Percentiles rank a stretch among this genome's conserved stretches.
Conservation (phyloP, 2,113 vertebrate species). For the Bombycilla garrulus region DNA sequence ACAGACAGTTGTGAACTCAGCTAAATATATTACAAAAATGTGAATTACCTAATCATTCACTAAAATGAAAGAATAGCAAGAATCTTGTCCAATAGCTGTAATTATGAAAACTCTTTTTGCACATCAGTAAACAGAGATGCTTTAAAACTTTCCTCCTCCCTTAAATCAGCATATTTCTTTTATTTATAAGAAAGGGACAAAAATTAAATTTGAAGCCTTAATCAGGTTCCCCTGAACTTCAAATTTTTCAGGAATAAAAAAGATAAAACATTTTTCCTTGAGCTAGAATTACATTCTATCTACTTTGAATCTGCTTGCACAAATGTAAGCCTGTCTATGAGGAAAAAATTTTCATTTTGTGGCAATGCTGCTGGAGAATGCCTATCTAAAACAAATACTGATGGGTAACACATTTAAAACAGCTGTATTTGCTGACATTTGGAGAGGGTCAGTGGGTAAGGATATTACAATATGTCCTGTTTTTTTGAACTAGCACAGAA, state of each 20-base stretch:
- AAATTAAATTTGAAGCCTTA: not conserved
- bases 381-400: not conserved
- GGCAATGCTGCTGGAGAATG: not conserved
- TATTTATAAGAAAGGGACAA: not conserved
- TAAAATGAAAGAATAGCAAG: not conserved
- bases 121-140: fast-evolving
- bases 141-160: not conserved
- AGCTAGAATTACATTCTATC: not conserved
- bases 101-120: not conserved
- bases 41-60: not conserved
- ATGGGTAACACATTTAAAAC: not conserved
- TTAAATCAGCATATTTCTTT: not conserved
- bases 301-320: not conserved
- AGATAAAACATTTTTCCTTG: not conserved
- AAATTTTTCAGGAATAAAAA: not conserved
- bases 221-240: not conserved
- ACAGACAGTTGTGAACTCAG: not conserved
- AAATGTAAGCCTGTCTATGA: not conserved
- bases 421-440: not conserved
- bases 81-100: not conserved
- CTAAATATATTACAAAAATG: not conserved
- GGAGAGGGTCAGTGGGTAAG: not conserved
- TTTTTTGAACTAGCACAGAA: not conserved
- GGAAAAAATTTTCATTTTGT: not conserved
- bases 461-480: not conserved